Percentiles rank a stretch among this genome's conserved stretches.
Evolutionary conservation across 2,113 vertebrate genomes (phyloP).

Genomic region (Bombycilla garrulus): DNA sequence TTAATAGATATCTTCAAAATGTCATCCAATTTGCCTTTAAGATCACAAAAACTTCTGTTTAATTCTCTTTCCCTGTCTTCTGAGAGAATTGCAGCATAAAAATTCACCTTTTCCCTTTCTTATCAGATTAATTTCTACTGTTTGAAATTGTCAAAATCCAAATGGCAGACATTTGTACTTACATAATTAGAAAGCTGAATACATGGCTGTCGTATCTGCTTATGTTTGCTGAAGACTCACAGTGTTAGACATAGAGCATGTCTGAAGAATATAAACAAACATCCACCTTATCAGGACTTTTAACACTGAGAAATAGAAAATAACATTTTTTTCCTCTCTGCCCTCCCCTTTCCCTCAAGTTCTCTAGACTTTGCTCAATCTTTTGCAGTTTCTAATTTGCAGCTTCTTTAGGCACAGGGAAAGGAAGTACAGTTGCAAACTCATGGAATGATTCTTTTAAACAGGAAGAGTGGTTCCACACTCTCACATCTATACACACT

Average conservation of each 20-base stretch:
- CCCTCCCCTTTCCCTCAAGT: not conserved
- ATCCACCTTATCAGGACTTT: slow-evolving; percentile 9
- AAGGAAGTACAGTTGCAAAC: not conserved
- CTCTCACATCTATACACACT: not conserved
- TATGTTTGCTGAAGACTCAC: not conserved
- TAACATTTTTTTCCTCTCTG: not conserved
- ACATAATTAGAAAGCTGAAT: slow-evolving; percentile 18
- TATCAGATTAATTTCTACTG: not conserved
- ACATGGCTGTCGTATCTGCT: not conserved
- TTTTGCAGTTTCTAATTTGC: not conserved
- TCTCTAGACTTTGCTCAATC: not conserved
- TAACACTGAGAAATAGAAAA: slow-evolving; percentile 30
- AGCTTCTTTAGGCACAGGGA: not conserved
- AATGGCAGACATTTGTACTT: not conserved
- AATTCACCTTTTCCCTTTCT: not conserved
- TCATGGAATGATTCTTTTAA: not conserved
- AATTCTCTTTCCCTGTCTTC: not conserved
- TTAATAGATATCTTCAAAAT: not conserved
- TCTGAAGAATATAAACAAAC: slow-evolving; percentile 39
- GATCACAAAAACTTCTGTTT: not conserved
- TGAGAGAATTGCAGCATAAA: not conserved
- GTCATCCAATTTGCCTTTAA: not conserved
- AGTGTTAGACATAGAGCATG: not conserved
- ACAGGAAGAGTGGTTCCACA: not conserved
- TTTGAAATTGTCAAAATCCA: not conserved